phyloP scores from a whole-genome alignment of 2,113 vertebrate genomes.

The Siphamia tubifer region DNA sequence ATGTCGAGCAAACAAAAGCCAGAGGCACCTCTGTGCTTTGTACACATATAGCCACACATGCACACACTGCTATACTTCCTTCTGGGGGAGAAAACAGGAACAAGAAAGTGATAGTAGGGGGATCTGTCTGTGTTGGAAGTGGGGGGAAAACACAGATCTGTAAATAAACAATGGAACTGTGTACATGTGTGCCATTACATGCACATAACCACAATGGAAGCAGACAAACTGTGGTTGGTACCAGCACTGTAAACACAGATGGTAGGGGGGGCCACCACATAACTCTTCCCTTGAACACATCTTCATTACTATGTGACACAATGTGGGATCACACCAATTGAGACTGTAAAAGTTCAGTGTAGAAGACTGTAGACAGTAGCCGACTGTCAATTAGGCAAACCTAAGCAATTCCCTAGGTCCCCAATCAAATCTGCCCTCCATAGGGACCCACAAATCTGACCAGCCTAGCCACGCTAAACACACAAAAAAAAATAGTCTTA shows the following conservation, averaged over 20 bases:
- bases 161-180: constrained; percentile 58
- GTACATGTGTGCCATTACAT: constrained; percentile 41
- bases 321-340: constrained; percentile 9
- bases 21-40: constrained; percentile 64
- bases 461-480: too few species aligned
- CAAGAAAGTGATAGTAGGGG: constrained; percentile 34
- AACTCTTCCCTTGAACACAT: constrained; percentile 46
- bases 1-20: constrained; percentile 82
- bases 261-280: constrained; percentile 32
- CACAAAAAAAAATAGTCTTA: too few species aligned
- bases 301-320: constrained; percentile 18
- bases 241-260: constrained; percentile 70
- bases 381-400: too few species aligned
- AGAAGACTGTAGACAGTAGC: too few species aligned
- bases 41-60: constrained; percentile 29
- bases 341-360: neutral
- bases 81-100: constrained; percentile 40
- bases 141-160: constrained; percentile 33
- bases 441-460: too few species aligned
- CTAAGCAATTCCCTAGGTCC: too few species aligned
- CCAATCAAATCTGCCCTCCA: too few species aligned
- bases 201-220: constrained; percentile 47
- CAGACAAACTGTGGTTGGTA: constrained; percentile 68
- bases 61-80: constrained; percentile 40
- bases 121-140: constrained; percentile 38